phyloP scores from a whole-genome alignment of 2,888 invertebrate species.

The Microplitis manilae region DNA sequence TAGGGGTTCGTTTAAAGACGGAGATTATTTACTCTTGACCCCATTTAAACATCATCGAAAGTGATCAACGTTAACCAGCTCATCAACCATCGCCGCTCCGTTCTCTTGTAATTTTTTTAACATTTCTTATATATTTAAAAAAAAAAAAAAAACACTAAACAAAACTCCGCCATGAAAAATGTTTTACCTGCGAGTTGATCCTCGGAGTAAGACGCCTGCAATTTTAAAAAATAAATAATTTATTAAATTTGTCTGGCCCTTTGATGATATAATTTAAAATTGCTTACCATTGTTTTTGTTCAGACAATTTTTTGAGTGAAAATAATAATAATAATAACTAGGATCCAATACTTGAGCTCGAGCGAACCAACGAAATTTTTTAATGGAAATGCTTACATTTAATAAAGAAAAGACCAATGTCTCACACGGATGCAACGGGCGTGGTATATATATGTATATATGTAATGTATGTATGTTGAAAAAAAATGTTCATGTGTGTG shows the following conservation, averaged over 20 bases:
- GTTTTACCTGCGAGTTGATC: slow-evolving; percentile 91
- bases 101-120: no score
- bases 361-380: background rate
- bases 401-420: background rate
- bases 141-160: no score
- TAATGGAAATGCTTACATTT: background rate
- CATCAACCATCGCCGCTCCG: slow-evolving; percentile 24
- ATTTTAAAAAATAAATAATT: slow-evolving; percentile 35
- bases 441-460: background rate
- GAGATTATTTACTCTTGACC: slow-evolving; percentile 66
- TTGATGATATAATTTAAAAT: background rate
- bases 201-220: slow-evolving; percentile 89
- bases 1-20: slow-evolving; percentile 64
- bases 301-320: background rate
- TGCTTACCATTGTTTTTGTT: slow-evolving; percentile 26
- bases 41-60: slow-evolving; percentile 58
- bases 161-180: no score
- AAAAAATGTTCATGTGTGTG: background rate
- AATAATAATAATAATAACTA: background rate
- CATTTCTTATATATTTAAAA: no score
- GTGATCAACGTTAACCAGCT: slow-evolving; percentile 52
- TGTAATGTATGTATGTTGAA: background rate
- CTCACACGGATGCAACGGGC: slow-evolving; percentile 6
- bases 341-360: no score
- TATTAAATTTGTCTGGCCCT: background rate